Evolutionary conservation across 2,797 vertebrate species (phyloP).

Genomic region (Diplodus puntazzo): DNA sequence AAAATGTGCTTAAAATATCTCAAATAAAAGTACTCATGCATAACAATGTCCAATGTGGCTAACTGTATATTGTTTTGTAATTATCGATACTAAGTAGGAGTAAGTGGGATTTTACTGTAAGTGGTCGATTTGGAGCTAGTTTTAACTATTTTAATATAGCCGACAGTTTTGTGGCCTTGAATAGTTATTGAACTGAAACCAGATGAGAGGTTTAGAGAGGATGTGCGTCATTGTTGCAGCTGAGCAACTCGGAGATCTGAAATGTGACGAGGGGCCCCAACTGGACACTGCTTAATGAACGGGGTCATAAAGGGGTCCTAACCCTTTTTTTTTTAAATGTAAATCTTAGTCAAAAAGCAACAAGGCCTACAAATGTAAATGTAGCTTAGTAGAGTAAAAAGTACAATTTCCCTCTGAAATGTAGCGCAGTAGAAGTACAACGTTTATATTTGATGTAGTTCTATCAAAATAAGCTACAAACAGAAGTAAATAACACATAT

Average conservation of each 20-base stretch:
- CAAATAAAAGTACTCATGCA: no score
- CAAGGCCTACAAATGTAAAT: no score
- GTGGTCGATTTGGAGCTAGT: background rate
- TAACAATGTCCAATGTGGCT: background rate
- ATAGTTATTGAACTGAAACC: background rate
- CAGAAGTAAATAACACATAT: no score
- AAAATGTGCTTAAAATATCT: no score
- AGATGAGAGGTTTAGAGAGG: no score
- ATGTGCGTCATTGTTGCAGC: background rate
- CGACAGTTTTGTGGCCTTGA: background rate
- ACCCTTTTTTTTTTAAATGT: background rate
- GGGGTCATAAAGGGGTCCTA: background rate
- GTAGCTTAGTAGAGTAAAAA: no score
- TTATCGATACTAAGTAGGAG: background rate
- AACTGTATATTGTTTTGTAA: background rate
- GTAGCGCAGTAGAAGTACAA: no score
- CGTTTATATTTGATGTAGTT: no score
- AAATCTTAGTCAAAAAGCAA: background rate
- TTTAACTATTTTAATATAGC: background rate
- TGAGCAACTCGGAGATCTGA: background rate
- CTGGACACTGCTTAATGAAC: background rate
- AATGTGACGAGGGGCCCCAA: no score
- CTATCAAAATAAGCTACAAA: no score
- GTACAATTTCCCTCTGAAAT: no score
- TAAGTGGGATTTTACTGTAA: background rate